phyloP scores from a whole-genome alignment of 2,797 vertebrate species.

The Danio aesculapii region DNA sequence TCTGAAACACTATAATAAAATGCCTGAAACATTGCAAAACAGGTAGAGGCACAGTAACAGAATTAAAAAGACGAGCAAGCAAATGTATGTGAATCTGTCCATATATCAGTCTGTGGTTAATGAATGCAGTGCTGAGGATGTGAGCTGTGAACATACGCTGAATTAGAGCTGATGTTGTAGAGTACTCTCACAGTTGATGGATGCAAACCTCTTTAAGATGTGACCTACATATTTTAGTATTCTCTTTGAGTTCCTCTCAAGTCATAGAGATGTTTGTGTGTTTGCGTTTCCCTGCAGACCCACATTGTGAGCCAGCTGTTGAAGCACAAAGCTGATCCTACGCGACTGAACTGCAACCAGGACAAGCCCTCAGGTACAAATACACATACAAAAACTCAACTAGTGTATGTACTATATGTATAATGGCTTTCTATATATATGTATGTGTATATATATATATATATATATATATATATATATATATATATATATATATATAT shows the following conservation, averaged over 20 bases:
- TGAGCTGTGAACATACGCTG: slow-evolving; percentile 27
- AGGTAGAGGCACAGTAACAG: neutral
- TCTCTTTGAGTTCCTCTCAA: slow-evolving; percentile 57
- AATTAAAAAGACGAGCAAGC: neutral
- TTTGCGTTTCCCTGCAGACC: slow-evolving; percentile 75
- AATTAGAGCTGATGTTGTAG: slow-evolving; percentile 28
- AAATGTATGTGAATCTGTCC: neutral
- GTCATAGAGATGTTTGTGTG: slow-evolving; percentile 27
- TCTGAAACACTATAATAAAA: neutral
- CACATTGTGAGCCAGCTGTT: slow-evolving; percentile 90
- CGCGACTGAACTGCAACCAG: slow-evolving; percentile 88
- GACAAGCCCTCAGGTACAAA: slow-evolving; percentile 92
- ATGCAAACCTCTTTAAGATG: slow-evolving; percentile 36
- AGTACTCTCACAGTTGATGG: slow-evolving; percentile 30
- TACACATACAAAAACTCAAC: neutral
- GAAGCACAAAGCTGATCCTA: slow-evolving; percentile 86
- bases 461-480: too few species aligned
- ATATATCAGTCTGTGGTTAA: neutral
- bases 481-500: too few species aligned
- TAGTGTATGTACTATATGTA: neutral
- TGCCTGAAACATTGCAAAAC: neutral
- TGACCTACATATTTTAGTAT: slow-evolving; percentile 57
- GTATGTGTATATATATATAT: too few species aligned
- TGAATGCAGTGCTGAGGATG: neutral
- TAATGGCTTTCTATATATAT: too few species aligned